Evolutionary conservation across 2,888 invertebrate genomes (phyloP).

Genomic region (Drosophila anomelani): DNA sequence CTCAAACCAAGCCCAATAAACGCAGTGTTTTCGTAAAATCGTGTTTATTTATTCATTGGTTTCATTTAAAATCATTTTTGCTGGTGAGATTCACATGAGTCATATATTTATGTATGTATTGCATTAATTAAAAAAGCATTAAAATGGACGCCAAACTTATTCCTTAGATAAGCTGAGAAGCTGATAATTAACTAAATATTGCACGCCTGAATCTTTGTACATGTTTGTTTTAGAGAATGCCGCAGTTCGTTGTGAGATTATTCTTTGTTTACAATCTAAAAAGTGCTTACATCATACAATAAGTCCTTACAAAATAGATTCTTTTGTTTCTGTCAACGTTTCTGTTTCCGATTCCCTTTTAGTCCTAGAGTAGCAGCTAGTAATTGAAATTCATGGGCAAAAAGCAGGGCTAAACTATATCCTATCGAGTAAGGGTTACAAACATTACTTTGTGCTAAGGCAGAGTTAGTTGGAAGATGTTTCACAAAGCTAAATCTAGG

Average conservation of each 20-base stretch:
- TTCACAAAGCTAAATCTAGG: slow-evolving; percentile 54
- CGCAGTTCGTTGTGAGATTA: slow-evolving; percentile 58
- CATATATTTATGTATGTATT: slow-evolving; percentile 7
- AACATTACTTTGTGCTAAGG: slow-evolving; percentile 73
- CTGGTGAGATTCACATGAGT: slow-evolving; percentile 37
- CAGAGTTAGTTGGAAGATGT: slow-evolving; percentile 77
- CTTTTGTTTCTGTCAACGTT: slow-evolving; percentile 24
- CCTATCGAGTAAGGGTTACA: slow-evolving; percentile 59
- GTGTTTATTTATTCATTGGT: slow-evolving; percentile 54
- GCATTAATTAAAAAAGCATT: slow-evolving; percentile 54
- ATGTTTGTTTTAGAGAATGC: slow-evolving; percentile 39
- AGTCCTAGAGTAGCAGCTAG: slow-evolving; percentile 12
- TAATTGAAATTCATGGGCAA: slow-evolving; percentile 42
- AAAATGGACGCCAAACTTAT: slow-evolving; percentile 57
- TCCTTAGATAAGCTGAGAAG: slow-evolving; percentile 44
- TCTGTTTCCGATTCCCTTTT: slow-evolving; percentile 13
- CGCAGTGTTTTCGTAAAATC: slow-evolving; percentile 49
- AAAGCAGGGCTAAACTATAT: slow-evolving; percentile 43
- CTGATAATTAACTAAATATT: slow-evolving; percentile 60
- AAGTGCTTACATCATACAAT: slow-evolving; percentile 48
- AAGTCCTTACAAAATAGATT: slow-evolving; percentile 71
- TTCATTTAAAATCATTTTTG: slow-evolving; percentile 60
- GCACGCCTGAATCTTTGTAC: slow-evolving; percentile 66
- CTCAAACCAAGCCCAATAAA: background rate
- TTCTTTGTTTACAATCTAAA: slow-evolving; percentile 46